Percentiles rank a stretch among this genome's conserved stretches.
phyloP scores from a whole-genome alignment of 2,113 vertebrate genomes.

The Bufo gargarizans region DNA sequence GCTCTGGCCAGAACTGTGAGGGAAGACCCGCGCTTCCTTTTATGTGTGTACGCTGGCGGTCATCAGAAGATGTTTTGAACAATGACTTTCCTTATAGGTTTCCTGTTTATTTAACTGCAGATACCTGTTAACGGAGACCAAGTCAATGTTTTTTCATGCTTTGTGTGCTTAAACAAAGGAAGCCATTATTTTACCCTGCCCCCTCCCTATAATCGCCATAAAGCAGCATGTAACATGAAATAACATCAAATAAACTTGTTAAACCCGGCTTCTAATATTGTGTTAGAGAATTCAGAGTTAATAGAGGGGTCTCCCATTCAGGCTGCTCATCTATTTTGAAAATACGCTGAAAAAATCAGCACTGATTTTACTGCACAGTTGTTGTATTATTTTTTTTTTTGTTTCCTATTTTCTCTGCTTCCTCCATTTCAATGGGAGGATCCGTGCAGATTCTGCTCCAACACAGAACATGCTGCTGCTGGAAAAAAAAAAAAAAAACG shows the following conservation, averaged over 20 bases:
- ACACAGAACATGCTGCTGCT: too few species aligned
- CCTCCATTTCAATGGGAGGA: too few species aligned
- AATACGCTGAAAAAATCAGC: too few species aligned
- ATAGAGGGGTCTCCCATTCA: too few species aligned
- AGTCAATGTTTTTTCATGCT: not conserved
- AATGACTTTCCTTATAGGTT: slow-evolving; percentile 41
- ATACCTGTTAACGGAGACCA: not conserved
- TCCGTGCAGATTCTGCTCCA: too few species aligned
- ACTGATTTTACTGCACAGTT: too few species aligned
- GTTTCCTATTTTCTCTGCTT: too few species aligned
- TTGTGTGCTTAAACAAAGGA: not conserved
- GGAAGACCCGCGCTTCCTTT: not conserved
- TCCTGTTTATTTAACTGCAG: slow-evolving; percentile 19
- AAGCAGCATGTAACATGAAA: not conserved
- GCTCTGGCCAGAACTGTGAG: not conserved
- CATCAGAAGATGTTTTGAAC: slow-evolving; percentile 16
- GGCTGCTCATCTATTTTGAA: too few species aligned
- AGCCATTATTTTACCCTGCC: not conserved
- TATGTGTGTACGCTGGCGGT: not conserved
- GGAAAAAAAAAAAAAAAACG: too few species aligned
- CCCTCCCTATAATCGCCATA: not conserved
- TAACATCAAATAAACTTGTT: too few species aligned
- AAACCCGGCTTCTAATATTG: too few species aligned
- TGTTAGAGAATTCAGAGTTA: not conserved
- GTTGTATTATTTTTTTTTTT: too few species aligned